Evolutionary conservation across 2,797 vertebrate species (phyloP).

Genomic region (Tinamus major): DNA sequence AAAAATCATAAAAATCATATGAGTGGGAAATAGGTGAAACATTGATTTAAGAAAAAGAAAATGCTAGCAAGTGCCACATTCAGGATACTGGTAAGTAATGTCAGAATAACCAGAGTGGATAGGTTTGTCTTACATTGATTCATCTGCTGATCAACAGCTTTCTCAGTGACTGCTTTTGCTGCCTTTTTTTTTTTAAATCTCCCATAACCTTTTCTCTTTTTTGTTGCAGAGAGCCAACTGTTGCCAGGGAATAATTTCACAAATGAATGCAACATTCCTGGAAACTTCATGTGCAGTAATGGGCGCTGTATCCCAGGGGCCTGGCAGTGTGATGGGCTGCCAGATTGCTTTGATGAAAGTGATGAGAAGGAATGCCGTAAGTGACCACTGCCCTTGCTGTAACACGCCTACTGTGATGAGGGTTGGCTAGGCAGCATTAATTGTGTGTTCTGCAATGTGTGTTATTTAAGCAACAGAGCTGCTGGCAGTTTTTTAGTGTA

Average conservation of each 20-base stretch:
- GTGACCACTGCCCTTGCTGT: constrained; percentile 63
- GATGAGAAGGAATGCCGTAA: constrained; percentile 97
- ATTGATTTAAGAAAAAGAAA: not conserved
- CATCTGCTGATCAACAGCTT: not conserved
- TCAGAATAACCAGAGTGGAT: not conserved
- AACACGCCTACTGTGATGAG: not conserved
- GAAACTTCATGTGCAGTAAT: constrained; percentile 95
- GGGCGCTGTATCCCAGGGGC: constrained; percentile 92
- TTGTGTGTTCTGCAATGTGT: not conserved
- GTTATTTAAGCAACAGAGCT: not conserved
- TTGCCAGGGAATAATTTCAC: constrained; percentile 95
- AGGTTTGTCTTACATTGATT: not conserved
- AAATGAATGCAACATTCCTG: constrained; percentile 95
- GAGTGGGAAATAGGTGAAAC: not conserved
- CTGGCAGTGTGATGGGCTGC: constrained; percentile 93
- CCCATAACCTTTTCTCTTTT: not conserved
- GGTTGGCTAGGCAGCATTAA: not conserved
- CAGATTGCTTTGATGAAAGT: constrained; percentile 94
- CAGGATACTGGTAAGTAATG: not conserved
- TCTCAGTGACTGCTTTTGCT: not conserved
- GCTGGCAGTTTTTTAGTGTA: not conserved
- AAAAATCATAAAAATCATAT: not conserved
- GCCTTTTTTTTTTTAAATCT: not conserved
- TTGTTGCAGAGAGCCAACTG: constrained; percentile 91
- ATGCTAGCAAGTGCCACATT: not conserved